Evolutionary conservation across 2,888 invertebrate genomes (phyloP).

Genomic region (Reticulitermes lucifugus): DNA sequence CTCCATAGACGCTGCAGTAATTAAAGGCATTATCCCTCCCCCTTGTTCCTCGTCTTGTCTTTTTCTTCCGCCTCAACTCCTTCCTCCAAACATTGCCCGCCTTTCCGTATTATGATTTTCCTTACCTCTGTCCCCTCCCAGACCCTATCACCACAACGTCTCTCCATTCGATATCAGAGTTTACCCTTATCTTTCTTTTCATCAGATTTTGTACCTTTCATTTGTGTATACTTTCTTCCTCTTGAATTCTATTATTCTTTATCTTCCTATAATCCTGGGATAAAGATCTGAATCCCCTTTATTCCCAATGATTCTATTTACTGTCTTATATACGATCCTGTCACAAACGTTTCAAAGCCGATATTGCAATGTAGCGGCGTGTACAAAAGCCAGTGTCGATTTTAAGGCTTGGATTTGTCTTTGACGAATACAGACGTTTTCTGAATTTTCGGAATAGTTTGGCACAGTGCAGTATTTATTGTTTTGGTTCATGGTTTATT

Average conservation of each 20-base stretch:
- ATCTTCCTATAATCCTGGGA: neutral
- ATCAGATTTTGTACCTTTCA: conserved; percentile 1
- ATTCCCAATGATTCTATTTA: neutral
- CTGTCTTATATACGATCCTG: neutral
- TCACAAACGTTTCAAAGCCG: neutral
- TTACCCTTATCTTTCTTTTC: conserved; percentile 4
- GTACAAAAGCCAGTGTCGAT: neutral
- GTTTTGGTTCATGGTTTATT: no score
- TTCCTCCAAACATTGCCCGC: conserved; percentile 17
- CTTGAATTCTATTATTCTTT: neutral
- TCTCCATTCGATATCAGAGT: conserved; percentile 9
- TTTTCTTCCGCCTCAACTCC: conserved; percentile 25
- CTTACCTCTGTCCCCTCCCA: neutral
- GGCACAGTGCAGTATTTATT: no score
- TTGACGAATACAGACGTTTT: no score
- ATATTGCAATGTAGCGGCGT: neutral
- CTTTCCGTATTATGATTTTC: neutral
- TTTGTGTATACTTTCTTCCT: conserved; percentile 8
- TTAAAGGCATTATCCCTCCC: conserved; percentile 42
- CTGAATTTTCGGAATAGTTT: no score
- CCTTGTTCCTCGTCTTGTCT: conserved; percentile 31
- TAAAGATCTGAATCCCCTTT: neutral
- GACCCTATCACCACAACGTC: neutral
- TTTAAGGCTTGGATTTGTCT: no score
- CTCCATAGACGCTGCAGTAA: conserved; percentile 16